Conservation (phyloP, 1,140 invertebrate species). For the Hesperophylax magnus region DNA sequence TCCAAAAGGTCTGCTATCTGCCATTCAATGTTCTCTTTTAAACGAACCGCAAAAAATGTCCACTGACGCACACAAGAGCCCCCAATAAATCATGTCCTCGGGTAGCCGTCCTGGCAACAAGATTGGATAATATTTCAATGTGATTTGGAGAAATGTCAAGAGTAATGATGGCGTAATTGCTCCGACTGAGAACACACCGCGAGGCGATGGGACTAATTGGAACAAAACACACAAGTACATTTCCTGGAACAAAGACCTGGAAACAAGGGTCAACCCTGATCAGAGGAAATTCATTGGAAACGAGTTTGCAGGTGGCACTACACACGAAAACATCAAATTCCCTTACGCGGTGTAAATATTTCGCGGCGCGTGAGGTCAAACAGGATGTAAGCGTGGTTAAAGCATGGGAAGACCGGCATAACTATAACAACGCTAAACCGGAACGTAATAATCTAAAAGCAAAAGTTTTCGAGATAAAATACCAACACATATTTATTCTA, state of each 20-base stretch:
- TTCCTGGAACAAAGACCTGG: background rate
- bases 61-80: background rate
- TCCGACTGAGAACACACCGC: background rate
- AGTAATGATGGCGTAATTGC: slow-evolving; percentile 32
- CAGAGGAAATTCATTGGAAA: background rate
- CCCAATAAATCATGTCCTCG: slow-evolving; percentile 14
- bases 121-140: slow-evolving; percentile 43
- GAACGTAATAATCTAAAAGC: too few species aligned
- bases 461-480: too few species aligned
- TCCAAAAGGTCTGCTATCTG: too few species aligned
- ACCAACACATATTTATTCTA: too few species aligned
- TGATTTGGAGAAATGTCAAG: slow-evolving; percentile 41
- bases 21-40: too few species aligned
- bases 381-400: too few species aligned
- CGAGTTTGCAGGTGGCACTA: background rate
- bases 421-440: too few species aligned
- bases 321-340: too few species aligned
- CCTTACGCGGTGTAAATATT: background rate
- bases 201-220: background rate
- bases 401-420: background rate
- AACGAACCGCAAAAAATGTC: background rate
- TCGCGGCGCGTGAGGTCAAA: too few species aligned
- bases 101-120: background rate
- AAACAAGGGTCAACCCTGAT: background rate
- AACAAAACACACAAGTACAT: background rate